Conservation (phyloP, 2,888 invertebrate species). For the Lepidochitona cinerea region DNA sequence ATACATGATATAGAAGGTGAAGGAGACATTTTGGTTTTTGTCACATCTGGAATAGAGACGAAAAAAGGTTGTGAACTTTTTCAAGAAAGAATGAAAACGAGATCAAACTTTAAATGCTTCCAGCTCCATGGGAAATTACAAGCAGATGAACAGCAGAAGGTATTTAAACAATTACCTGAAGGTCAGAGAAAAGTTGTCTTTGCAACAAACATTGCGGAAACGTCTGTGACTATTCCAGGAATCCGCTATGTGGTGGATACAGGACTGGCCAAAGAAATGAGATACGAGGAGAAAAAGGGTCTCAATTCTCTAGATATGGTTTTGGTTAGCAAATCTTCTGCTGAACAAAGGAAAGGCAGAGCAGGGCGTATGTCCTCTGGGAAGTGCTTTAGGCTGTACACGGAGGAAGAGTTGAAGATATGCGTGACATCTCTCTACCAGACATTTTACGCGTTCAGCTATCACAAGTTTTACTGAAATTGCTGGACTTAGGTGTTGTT, state of each 20-base stretch:
- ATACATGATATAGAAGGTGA: conserved; percentile 48
- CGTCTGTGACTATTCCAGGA: conserved; percentile 70
- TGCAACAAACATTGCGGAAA: conserved; percentile 71
- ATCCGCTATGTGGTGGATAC: conserved; percentile 70
- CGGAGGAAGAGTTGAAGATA: conserved; percentile 54
- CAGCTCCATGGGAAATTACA: conserved; percentile 50
- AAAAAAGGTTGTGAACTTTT: conserved; percentile 51
- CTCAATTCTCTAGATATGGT: conserved; percentile 54
- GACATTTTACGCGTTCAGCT: conserved; percentile 66
- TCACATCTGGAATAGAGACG: conserved; percentile 64
- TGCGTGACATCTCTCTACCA: conserved; percentile 57
- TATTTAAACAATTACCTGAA: conserved; percentile 49
- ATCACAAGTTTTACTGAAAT: conserved; percentile 59
- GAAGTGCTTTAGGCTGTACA: conserved; percentile 67
- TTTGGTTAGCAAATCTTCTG: conserved; percentile 64
- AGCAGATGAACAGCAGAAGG: conserved; percentile 61
- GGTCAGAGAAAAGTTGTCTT: conserved; percentile 67
- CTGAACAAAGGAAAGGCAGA: conserved; percentile 70
- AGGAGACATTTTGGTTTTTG: conserved; percentile 71
- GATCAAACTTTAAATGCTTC: conserved; percentile 42
- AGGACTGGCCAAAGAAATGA: conserved; percentile 67
- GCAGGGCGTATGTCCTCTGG: conserved; percentile 69
- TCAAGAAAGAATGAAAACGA: neutral
- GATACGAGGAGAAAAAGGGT: conserved; percentile 61
- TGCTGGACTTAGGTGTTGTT: conserved; percentile 62